Evolutionary conservation across 2,113 vertebrate species (phyloP).

Genomic region (Raphicerus campestris): DNA sequence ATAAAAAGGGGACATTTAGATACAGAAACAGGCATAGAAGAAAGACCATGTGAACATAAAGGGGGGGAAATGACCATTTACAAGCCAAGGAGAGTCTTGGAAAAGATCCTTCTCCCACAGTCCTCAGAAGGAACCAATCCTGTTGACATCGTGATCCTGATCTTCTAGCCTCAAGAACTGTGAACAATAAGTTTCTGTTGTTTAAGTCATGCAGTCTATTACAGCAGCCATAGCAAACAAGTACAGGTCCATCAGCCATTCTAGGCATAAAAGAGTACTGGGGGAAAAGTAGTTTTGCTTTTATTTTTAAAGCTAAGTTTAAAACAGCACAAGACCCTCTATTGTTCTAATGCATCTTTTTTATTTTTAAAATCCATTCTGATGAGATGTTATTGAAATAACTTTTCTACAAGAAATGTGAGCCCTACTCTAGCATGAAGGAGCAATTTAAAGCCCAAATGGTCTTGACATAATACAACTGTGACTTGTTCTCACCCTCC

Average conservation of each 20-base stretch:
- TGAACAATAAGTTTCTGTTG: not conserved
- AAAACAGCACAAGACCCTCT: not conserved
- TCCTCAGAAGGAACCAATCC: not conserved
- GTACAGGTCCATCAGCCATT: not conserved
- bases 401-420: not conserved
- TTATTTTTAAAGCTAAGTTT: not conserved
- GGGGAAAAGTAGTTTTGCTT: not conserved
- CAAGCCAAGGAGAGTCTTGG: not conserved
- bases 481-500: not conserved
- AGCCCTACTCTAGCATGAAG: not conserved
- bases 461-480: not conserved
- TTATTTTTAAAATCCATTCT: not conserved
- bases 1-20: not conserved
- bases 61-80: not conserved
- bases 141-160: not conserved
- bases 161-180: not conserved
- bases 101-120: not conserved
- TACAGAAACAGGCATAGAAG: not conserved
- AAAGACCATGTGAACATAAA: not conserved
- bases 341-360: not conserved
- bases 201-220: not conserved
- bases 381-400: not conserved
- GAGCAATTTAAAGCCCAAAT: not conserved
- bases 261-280: not conserved
- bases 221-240: not conserved